Conservation (phyloP, 2,797 vertebrate genomes). For the Threskiornis aethiopicus region DNA sequence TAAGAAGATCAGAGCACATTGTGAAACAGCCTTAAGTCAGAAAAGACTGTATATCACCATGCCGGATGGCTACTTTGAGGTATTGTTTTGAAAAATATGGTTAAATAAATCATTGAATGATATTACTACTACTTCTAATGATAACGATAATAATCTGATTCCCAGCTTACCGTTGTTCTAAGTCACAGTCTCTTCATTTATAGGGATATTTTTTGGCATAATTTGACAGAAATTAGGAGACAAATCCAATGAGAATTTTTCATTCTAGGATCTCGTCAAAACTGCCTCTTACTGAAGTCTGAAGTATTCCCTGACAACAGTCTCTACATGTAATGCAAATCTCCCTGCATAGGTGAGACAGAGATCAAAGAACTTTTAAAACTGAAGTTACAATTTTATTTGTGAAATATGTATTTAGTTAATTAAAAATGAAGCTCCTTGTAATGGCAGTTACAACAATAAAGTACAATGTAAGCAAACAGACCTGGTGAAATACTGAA, state of each 20-base stretch:
- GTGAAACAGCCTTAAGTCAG: neutral
- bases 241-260: neutral
- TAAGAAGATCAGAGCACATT: neutral
- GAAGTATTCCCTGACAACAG: neutral
- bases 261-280: neutral
- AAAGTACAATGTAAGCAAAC: neutral
- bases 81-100: neutral
- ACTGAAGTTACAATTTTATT: neutral
- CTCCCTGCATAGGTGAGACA: neutral
- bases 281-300: neutral
- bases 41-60: neutral
- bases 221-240: neutral
- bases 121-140: neutral
- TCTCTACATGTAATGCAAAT: neutral
- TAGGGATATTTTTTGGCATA: neutral
- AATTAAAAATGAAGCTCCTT: neutral
- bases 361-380: neutral
- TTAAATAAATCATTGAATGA: constrained; percentile 2
- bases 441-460: neutral
- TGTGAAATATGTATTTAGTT: neutral
- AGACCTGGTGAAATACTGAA: neutral
- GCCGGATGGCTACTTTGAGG: neutral
- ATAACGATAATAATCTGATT: neutral
- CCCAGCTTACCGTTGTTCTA: neutral
- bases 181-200: neutral